Percentiles rank a stretch among this genome's conserved stretches.
These are phyloP conservation scores for Monomorium pharaonis DNA, from an alignment of 1,140 invertebrate species.

Conservation along the genomic window DNA sequence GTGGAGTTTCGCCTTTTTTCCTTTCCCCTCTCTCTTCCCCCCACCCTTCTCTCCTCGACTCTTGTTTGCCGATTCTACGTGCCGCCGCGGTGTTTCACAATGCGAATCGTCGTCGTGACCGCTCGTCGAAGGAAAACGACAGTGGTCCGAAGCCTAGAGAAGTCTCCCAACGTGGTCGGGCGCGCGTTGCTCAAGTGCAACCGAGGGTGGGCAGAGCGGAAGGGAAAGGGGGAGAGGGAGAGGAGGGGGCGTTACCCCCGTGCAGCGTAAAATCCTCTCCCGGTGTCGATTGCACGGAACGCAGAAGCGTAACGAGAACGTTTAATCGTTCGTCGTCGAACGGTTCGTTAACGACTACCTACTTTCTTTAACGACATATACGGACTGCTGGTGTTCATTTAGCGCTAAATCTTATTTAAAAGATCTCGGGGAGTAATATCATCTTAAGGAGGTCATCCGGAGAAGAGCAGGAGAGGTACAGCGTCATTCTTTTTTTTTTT, in stretches of 20 bases:
- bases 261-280: neutral
- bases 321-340: neutral
- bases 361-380: neutral
- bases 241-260: slow-evolving; percentile 12
- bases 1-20: slow-evolving; percentile 24
- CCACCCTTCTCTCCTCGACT: neutral
- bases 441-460: too few species aligned
- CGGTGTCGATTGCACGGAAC: neutral
- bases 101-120: slow-evolving; percentile 2
- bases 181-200: neutral
- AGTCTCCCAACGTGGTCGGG: neutral
- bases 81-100: slow-evolving; percentile 15
- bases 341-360: neutral
- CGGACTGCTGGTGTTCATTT: neutral
- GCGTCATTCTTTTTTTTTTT: too few species aligned
- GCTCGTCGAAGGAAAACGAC: slow-evolving; percentile 6
- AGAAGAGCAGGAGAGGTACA: too few species aligned
- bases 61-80: neutral
- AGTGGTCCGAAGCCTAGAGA: neutral
- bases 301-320: neutral
- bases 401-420: neutral
- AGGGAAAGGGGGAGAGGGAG: too few species aligned
- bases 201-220: neutral
- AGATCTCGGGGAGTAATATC: too few species aligned
- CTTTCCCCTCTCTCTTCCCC: neutral